Evolutionary conservation across 2,888 invertebrate species (phyloP).

Genomic region (Ormyrus rosae): DNA sequence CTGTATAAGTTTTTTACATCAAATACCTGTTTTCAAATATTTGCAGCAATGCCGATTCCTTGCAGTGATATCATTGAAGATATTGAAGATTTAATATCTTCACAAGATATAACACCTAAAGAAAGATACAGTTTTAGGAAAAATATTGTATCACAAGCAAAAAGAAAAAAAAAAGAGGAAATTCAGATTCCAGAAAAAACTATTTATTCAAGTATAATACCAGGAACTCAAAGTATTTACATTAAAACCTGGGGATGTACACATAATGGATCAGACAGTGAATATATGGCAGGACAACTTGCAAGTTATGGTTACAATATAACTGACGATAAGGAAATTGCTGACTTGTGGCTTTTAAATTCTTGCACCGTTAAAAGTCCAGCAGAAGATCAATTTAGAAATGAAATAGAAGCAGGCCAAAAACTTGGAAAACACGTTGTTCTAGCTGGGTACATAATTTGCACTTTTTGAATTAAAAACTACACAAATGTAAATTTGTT

Average conservation of each 20-base stretch:
- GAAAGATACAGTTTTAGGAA: conserved; percentile 85
- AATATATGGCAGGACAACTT: conserved; percentile 98
- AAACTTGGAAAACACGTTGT: conserved; percentile 89
- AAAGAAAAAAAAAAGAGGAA: conserved; percentile 63
- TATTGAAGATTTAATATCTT: conserved; percentile 89
- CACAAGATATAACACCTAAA: conserved; percentile 88
- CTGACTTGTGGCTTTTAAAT: conserved; percentile 96
- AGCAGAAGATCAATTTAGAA: conserved; percentile 95
- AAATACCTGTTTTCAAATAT: no score
- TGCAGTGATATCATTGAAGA: conserved; percentile 86
- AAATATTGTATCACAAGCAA: conserved; percentile 81
- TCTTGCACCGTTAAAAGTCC: conserved; percentile 99
- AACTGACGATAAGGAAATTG: conserved; percentile 86
- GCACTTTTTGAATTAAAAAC: not conserved
- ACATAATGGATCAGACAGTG: conserved; percentile 97
- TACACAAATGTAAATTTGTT: not conserved
- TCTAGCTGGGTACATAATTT: conserved; percentile 84
- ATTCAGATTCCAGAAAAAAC: conserved; percentile 61
- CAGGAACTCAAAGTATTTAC: conserved; percentile 80
- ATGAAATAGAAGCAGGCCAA: conserved; percentile 88
- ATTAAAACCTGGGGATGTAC: conserved; percentile 99
- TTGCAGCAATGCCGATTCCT: conserved; percentile 77
- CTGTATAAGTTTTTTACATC: no score
- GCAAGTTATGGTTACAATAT: conserved; percentile 91
- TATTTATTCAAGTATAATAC: conserved; percentile 74